Percentiles rank a stretch among this genome's conserved stretches.
These are phyloP conservation scores for Pachyseris speciosa DNA, from an alignment of 64 coral and sea anemone genomes.

Conservation along the genomic window DNA sequence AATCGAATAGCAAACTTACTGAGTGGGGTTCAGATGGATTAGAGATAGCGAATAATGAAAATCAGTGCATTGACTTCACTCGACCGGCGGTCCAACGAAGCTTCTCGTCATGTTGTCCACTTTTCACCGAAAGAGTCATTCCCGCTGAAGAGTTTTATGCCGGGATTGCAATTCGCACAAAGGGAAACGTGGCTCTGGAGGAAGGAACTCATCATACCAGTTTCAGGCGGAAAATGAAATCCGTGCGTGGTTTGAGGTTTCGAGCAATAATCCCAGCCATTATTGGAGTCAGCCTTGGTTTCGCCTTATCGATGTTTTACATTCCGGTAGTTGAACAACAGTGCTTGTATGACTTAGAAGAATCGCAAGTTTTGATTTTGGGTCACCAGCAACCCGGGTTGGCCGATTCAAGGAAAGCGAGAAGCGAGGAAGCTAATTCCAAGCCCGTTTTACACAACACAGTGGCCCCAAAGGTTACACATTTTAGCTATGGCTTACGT, in stretches of 20 bases:
- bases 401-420: neutral
- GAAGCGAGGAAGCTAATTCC: conserved; percentile 48
- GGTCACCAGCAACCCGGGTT: conserved; percentile 65
- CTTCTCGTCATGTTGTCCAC: neutral
- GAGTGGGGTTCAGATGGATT: neutral
- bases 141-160: conserved; percentile 9
- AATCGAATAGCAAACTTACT: neutral
- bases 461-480: conserved; percentile 79
- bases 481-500: conserved; percentile 85
- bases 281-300: conserved; percentile 92
- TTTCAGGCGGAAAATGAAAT: conserved; percentile 83
- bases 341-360: conserved; percentile 94
- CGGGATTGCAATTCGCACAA: neutral
- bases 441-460: conserved; percentile 69
- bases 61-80: neutral
- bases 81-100: neutral
- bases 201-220: neutral
- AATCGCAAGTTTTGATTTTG: conserved; percentile 85
- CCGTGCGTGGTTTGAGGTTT: conserved; percentile 74
- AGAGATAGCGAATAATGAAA: neutral
- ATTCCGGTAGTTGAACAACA: conserved; percentile 97
- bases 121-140: neutral
- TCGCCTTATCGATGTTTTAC: conserved; percentile 98
- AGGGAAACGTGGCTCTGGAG: neutral
- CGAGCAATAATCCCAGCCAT: conserved; percentile 84